Evolutionary conservation across 2,113 vertebrate genomes (phyloP).

Genomic region (Rhodinocichla rosea): DNA sequence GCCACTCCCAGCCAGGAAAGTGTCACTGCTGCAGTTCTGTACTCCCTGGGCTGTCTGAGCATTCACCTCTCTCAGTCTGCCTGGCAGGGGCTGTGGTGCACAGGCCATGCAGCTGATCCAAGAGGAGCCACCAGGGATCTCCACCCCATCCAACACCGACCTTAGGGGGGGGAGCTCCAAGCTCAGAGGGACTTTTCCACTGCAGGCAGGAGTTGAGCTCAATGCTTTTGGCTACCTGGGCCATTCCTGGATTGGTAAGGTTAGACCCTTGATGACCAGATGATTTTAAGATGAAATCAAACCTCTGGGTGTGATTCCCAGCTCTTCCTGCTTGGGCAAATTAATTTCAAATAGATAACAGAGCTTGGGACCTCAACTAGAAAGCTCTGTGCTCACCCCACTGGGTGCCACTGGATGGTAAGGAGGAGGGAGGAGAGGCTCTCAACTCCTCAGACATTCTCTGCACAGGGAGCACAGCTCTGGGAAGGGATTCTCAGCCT

Average conservation of each 20-base stretch:
- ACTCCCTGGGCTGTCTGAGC: background rate
- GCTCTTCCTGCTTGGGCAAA: background rate
- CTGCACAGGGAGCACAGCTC: background rate
- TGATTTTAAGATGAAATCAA: background rate
- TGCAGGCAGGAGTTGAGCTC: background rate
- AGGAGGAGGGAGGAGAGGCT: background rate
- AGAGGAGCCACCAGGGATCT: background rate
- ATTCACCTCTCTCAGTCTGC: background rate
- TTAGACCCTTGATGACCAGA: background rate
- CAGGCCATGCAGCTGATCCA: background rate
- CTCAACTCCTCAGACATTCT: background rate
- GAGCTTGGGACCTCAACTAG: background rate
- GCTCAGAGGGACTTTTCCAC: background rate
- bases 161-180: background rate
- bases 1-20: background rate
- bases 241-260: background rate
- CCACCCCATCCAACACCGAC: fast-evolving
- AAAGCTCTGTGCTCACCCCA: background rate
- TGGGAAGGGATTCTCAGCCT: background rate
- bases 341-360: background rate
- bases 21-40: background rate
- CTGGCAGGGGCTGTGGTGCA: background rate
- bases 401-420: background rate
- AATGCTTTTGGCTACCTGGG: background rate
- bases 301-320: background rate